phyloP scores from a whole-genome alignment of 2,113 vertebrate species.

The Actenoides hombroni region DNA sequence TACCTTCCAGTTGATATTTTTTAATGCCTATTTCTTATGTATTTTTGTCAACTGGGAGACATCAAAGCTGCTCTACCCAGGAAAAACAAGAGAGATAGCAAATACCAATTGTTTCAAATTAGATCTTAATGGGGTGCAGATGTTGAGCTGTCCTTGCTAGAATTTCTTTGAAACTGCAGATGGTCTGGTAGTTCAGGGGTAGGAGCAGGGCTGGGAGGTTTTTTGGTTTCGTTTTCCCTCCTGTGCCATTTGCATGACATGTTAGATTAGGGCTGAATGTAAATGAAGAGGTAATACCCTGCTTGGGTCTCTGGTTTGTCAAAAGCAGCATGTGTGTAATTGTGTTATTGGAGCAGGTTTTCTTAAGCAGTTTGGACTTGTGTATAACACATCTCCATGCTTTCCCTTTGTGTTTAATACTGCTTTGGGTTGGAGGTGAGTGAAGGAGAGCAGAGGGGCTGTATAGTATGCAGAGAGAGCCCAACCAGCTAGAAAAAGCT shows the following conservation, averaged over 20 bases:
- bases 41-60: slow-evolving; percentile 32
- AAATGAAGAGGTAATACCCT: slow-evolving; percentile 48
- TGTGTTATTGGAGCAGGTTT: not conserved
- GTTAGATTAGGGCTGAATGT: slow-evolving; percentile 52
- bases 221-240: slow-evolving; percentile 46
- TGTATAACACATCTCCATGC: not conserved
- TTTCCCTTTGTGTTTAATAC: not conserved
- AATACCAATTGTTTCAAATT: slow-evolving; percentile 66
- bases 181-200: slow-evolving; percentile 49
- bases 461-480: not conserved
- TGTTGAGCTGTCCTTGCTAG: slow-evolving; percentile 22
- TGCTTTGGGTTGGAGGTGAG: not conserved
- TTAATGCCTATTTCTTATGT: not conserved
- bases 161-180: slow-evolving; percentile 65
- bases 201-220: slow-evolving; percentile 6
- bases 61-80: slow-evolving; percentile 58
- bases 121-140: slow-evolving; percentile 61
- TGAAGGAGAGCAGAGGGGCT: not conserved
- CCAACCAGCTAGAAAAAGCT: not conserved
- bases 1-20: not conserved
- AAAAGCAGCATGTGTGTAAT: not conserved
- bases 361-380: not conserved
- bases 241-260: slow-evolving; percentile 53
- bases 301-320: not conserved
- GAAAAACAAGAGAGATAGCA: slow-evolving; percentile 59